A percentile compares a stretch with the other conserved stretches of the same genome.
phyloP scores from a whole-genome alignment of 2,797 vertebrate species.

The Paedocypris micromegethes region DNA sequence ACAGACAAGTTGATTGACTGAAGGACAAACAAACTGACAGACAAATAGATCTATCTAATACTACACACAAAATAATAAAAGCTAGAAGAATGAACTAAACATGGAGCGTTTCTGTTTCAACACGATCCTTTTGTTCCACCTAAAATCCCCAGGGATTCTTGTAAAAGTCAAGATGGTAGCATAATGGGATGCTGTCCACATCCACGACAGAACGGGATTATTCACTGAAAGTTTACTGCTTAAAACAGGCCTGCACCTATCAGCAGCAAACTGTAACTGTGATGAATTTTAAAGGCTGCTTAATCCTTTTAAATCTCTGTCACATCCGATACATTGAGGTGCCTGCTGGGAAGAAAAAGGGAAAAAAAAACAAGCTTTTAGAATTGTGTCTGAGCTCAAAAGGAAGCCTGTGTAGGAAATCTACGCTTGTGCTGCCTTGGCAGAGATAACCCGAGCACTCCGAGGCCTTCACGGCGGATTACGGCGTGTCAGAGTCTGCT shows the following conservation, averaged over 20 bases:
- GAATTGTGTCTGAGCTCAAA: slow-evolving; percentile 37
- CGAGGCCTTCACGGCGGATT: slow-evolving; percentile 23
- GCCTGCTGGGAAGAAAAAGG: slow-evolving; percentile 31
- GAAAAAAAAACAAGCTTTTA: slow-evolving; percentile 19
- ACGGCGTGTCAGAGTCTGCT: slow-evolving; percentile 13
- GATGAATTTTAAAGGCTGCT: slow-evolving; percentile 41
- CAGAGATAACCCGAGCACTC: slow-evolving; percentile 25
- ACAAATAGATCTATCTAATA: too few species aligned
- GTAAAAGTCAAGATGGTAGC: slow-evolving; percentile 10
- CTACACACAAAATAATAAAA: too few species aligned
- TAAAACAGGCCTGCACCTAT: slow-evolving; percentile 38
- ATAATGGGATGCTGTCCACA: slow-evolving; percentile 33
- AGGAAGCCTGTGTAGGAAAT: slow-evolving; percentile 21
- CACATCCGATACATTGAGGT: slow-evolving; percentile 35
- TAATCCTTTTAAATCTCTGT: slow-evolving; percentile 48
- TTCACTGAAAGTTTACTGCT: slow-evolving; percentile 38
- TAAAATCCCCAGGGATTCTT: slow-evolving; percentile 25
- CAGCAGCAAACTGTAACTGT: slow-evolving; percentile 32
- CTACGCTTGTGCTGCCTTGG: slow-evolving; percentile 14
- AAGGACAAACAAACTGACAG: too few species aligned
- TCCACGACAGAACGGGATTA: slow-evolving; percentile 26
- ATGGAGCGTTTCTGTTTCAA: neutral
- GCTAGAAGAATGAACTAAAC: neutral
- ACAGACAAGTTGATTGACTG: too few species aligned
- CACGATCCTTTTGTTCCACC: slow-evolving; percentile 1